Base-by-base conservation (phyloP, 2,888 invertebrate genomes). In the Aphidoletes aphidimyza region DNA sequence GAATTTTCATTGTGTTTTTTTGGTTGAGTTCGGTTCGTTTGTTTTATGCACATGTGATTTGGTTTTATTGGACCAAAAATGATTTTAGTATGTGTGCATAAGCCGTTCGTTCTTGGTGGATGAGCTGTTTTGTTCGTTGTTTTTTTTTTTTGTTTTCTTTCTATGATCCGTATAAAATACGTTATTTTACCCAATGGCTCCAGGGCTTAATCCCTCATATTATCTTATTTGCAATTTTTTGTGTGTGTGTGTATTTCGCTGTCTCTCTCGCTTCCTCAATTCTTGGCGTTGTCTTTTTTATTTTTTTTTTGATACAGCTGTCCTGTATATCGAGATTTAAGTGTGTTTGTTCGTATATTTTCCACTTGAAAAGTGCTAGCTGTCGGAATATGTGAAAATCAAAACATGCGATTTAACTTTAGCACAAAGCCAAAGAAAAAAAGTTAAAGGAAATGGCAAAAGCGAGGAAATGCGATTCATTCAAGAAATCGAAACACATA, bases 1-100 rank as follows among this genome's bases (percentile, higher is more conserved):
- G 30, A 14, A 69, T 54, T 1, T 54, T 47, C 47, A 3, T 47
- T 47, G 2, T 47, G 8, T 17, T 11, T 47, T 47, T 17, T 11
- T 47, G 54, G 34, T 26, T 14, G 42, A 42, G 30, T 69, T 69
- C 34, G 69, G 69, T 69, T 81, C 81, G 81, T 81, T 81, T 37
- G 37, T 81, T 81, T 81, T 37, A 81, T 81, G 81, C 81, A 81
- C 81, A 81, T 81, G 37, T 81, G 81, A 81, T 37, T 81, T 11
- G 69, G 37, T 81, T 81, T 81, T 81, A 81, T 81, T 81, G 37
- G 19, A 81, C 37, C 81, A 37, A 81, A 81, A 81, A 81, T 81
- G 81, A 37, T 81, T 81, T 81, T 81, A 81, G 37, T 81, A 81
- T 81, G 81, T n/a, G n/a, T 81, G 81, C 81, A 81, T 81, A 69